These are phyloP conservation scores for Oxytorus armatus DNA, from an alignment of 2,888 invertebrate species.

Conservation along the genomic window DNA sequence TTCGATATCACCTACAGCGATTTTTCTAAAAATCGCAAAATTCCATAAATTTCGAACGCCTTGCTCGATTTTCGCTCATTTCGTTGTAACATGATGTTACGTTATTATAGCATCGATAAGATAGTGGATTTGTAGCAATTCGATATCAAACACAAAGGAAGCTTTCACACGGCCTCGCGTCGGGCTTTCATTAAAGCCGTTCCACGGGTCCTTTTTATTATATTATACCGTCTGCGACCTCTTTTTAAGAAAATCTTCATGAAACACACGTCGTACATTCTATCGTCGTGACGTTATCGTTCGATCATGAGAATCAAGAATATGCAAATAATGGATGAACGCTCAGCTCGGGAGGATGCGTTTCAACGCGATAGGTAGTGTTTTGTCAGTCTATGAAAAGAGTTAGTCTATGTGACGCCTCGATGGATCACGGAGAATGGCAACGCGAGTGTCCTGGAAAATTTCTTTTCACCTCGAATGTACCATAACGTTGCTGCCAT, in stretches of 20 bases:
- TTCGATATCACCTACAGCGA: too few species aligned
- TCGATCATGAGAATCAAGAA: slow-evolving; percentile 61
- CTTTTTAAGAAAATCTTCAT: slow-evolving; percentile 34
- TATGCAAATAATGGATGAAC: slow-evolving; percentile 54
- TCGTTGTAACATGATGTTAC: background rate
- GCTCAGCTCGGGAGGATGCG: slow-evolving; percentile 41
- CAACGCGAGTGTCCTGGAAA: slow-evolving; percentile 44
- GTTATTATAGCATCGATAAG: slow-evolving; percentile 18
- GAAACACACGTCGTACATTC: slow-evolving; percentile 12
- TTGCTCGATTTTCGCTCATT: too few species aligned
- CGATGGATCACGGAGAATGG: slow-evolving; percentile 47
- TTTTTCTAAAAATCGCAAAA: too few species aligned
- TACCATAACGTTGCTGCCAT: slow-evolving; percentile 14
- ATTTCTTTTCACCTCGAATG: slow-evolving; percentile 50
- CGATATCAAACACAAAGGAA: background rate
- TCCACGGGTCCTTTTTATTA: background rate
- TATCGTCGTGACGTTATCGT: slow-evolving; percentile 52
- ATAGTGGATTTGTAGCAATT: background rate
- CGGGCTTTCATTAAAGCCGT: slow-evolving; percentile 3
- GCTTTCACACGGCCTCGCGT: slow-evolving; percentile 12
- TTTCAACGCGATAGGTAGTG: slow-evolving; percentile 38
- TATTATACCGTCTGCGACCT: slow-evolving; percentile 29
- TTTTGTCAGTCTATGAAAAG: slow-evolving; percentile 34
- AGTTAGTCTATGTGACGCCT: slow-evolving; percentile 53
- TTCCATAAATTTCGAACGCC: too few species aligned